Base-by-base conservation (phyloP, 1,140 invertebrate species). In the Ptiloglossa arizonensis region DNA sequence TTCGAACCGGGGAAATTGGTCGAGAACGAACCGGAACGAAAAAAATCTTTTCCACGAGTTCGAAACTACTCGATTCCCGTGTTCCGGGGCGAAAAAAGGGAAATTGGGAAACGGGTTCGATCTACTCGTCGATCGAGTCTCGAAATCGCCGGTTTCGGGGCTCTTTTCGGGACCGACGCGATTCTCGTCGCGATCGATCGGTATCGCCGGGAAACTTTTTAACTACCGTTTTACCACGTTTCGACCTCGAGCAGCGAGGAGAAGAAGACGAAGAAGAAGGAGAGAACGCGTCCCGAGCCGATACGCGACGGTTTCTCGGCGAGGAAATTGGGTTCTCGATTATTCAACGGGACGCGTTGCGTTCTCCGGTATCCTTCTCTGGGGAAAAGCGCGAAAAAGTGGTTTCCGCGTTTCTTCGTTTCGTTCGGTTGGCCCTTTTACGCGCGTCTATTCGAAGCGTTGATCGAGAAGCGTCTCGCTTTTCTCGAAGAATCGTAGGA, bases 271-370 rank as follows among this genome's bases (percentile, higher is more conserved):
- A 22, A 1, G n/a, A 38, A 59, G 1, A 59, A 32, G 38, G 22
- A 29, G 8, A 22, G 46, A n/a, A n/a, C 15, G 41, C 17, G 59
- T 27, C 48, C 24, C 41, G 50, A 8, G 57, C n/a, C 68, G 79
- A 60, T 75, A 77, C 64, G n/a, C n/a, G 50, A n/a, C n/a, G 38
- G n/a, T 66, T 59, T 82, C 71, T 72, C 73, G 56, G 19, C 63
- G 56, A n/a, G 80, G 35, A 83, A 83, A 83, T 83, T 83, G 80
- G 69, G 41, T 83, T 60, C 57, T 83, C 82, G 74, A 83, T 83
- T 83, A 83, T 83, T 83, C 82, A 83, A 46, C 48, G 64, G 32
- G 80, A 48, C 11, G 74, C 62, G 68, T 79, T 63, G n/a, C n/a
- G n/a, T n/a, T 52, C 69, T 57, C 35, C 17, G 41, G 54, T 54